phyloP scores from a whole-genome alignment of 2,113 vertebrate genomes.

The Heterocephalus glaber region DNA sequence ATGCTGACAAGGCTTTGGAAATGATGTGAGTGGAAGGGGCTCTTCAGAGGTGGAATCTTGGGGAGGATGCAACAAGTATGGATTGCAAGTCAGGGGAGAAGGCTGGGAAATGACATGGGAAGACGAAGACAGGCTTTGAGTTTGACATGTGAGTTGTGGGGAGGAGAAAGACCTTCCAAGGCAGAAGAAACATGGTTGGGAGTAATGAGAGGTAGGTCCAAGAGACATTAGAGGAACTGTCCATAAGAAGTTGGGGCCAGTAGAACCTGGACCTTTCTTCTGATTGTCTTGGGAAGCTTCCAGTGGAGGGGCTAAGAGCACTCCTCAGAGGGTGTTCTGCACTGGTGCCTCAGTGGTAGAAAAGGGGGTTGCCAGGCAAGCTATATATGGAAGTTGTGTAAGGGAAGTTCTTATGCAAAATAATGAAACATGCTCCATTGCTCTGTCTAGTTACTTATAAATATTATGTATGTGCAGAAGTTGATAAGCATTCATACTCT shows the following conservation, averaged over 20 bases:
- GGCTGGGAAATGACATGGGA: not conserved
- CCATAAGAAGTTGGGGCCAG: not conserved
- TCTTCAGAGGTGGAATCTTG: not conserved
- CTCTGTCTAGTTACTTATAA: slow-evolving; percentile 51
- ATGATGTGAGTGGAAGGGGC: not conserved
- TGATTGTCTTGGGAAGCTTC: not conserved
- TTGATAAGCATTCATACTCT: not conserved
- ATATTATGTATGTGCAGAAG: not conserved
- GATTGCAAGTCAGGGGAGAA: not conserved
- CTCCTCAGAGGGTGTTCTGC: not conserved
- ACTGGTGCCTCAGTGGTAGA: slow-evolving; percentile 8
- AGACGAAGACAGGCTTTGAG: not conserved
- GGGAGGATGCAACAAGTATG: not conserved
- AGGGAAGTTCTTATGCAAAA: slow-evolving; percentile 75
- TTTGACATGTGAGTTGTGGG: not conserved
- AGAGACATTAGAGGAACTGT: not conserved
- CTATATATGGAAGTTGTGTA: slow-evolving; percentile 63
- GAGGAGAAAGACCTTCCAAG: slow-evolving; percentile 33
- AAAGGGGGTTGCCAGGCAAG: slow-evolving; percentile 64
- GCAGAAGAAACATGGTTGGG: not conserved
- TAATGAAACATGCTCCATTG: slow-evolving; percentile 39
- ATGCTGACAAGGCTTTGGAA: not conserved
- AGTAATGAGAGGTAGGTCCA: not conserved
- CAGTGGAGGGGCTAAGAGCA: not conserved
- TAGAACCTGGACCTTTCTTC: slow-evolving; percentile 29